Evolutionary conservation across 2,113 vertebrate genomes (phyloP).

Genomic region (Glaucidium brasilianum): DNA sequence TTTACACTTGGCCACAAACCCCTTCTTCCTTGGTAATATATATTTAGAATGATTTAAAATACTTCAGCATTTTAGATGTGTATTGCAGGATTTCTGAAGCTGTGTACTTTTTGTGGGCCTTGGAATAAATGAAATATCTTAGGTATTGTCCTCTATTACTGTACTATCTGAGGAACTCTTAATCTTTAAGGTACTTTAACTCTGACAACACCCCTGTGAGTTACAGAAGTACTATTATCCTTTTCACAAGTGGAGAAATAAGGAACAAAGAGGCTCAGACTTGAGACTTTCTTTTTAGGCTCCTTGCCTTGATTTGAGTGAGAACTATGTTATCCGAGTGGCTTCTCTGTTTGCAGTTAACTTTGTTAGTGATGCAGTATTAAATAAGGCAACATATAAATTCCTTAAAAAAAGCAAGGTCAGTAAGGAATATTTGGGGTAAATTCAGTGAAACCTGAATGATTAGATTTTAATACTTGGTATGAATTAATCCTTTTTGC

Average conservation of each 20-base stretch:
- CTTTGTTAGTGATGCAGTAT: not conserved
- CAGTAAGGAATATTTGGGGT: not conserved
- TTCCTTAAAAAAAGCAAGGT: not conserved
- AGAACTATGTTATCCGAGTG: not conserved
- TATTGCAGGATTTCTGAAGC: not conserved
- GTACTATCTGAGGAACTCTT: not conserved
- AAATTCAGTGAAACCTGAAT: not conserved
- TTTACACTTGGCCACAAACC: not conserved
- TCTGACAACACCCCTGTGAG: not conserved
- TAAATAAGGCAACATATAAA: not conserved
- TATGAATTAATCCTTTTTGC: not conserved
- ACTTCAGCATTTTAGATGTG: not conserved
- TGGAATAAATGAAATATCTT: constrained; percentile 18
- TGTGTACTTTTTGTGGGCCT: not conserved
- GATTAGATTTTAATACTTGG: accelerated
- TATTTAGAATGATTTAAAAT: constrained; percentile 23
- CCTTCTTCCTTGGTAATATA: not conserved
- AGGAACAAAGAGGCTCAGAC: not conserved
- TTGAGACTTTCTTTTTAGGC: not conserved
- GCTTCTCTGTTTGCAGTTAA: not conserved
- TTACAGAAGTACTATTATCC: not conserved
- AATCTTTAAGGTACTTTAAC: constrained; percentile 2
- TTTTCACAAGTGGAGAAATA: not conserved
- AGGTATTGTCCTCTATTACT: not conserved
- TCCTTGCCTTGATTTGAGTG: not conserved